Conservation (phyloP, 1,140 invertebrate genomes). For the Drosophila ficusphila region DNA sequence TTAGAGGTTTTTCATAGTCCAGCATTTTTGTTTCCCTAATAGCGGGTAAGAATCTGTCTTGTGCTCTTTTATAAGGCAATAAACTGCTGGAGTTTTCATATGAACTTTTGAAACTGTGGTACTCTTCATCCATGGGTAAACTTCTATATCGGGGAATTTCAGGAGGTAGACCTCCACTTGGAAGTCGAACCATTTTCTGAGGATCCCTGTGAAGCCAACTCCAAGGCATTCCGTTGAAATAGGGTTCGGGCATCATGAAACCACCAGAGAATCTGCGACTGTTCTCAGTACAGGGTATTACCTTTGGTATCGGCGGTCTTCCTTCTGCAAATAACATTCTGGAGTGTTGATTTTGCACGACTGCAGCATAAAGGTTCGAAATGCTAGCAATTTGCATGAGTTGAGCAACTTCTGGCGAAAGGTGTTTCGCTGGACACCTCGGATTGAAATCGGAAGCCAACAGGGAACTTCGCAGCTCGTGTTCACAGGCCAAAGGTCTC, state of each 20-base stretch:
- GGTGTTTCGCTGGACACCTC: not conserved
- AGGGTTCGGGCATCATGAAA: not conserved
- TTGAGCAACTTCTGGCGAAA: not conserved
- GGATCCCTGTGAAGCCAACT: constrained; percentile 1
- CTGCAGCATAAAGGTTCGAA: constrained; percentile 10
- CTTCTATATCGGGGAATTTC: not conserved
- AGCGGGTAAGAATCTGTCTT: not conserved
- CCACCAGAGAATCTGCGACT: not conserved
- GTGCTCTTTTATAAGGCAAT: not conserved
- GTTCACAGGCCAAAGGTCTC: constrained; percentile 2
- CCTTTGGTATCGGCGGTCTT: not conserved
- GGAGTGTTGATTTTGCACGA: constrained; percentile 2
- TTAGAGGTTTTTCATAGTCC: no score
- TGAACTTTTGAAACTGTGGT: not conserved
- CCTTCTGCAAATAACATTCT: not conserved
- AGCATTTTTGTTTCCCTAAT: not conserved
- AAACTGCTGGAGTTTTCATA: not conserved
- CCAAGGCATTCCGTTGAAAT: constrained; percentile 4
- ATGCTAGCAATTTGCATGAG: not conserved
- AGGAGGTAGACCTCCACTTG: not conserved
- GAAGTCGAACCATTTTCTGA: not conserved
- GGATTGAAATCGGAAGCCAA: not conserved
- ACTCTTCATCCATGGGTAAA: not conserved
- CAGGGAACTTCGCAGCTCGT: not conserved
- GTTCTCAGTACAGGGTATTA: constrained; percentile 1